These are phyloP conservation scores for Anoplolepis gracilipes DNA, from an alignment of 1,140 invertebrate genomes.

Conservation along the genomic window DNA sequence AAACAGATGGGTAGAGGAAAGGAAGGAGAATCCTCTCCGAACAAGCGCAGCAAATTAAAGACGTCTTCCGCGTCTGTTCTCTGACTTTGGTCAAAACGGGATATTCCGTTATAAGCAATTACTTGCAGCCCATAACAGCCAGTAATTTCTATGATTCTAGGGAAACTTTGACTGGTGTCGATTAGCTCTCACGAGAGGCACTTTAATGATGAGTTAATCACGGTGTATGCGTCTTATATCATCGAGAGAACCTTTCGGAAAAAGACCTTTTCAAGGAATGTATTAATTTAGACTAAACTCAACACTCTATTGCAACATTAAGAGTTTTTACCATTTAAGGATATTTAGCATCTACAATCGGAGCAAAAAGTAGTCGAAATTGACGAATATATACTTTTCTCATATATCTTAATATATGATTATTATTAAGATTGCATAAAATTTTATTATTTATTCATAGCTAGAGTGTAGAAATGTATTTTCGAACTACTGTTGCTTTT, in stretches of 20 bases:
- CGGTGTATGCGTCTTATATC: not conserved
- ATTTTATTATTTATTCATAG: too few species aligned
- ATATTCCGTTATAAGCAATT: constrained; percentile 55
- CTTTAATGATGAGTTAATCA: not conserved
- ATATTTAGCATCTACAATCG: too few species aligned
- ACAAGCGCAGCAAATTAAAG: constrained; percentile 16
- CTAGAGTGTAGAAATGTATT: too few species aligned
- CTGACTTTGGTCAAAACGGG: constrained; percentile 21
- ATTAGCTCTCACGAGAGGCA: not conserved
- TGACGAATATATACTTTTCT: too few species aligned
- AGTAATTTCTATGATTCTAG: constrained; percentile 24
- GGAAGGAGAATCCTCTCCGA: not conserved
- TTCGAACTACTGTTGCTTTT: too few species aligned
- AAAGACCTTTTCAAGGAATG: too few species aligned
- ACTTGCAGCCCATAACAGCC: constrained; percentile 25
- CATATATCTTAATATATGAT: too few species aligned
- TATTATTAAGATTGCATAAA: too few species aligned
- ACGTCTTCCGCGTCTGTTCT: not conserved
- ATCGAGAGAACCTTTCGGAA: constrained; percentile 24
- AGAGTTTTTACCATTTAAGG: not conserved
- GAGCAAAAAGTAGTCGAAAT: too few species aligned
- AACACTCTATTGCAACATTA: not conserved
- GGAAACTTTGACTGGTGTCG: not conserved
- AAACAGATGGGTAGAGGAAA: not conserved
- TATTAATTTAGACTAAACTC: not conserved